Evolutionary conservation across 2,888 invertebrate species (phyloP), one percentile per base, ranked within the genome.

Genomic region (Synanthedon andrenaeformis): DNA sequence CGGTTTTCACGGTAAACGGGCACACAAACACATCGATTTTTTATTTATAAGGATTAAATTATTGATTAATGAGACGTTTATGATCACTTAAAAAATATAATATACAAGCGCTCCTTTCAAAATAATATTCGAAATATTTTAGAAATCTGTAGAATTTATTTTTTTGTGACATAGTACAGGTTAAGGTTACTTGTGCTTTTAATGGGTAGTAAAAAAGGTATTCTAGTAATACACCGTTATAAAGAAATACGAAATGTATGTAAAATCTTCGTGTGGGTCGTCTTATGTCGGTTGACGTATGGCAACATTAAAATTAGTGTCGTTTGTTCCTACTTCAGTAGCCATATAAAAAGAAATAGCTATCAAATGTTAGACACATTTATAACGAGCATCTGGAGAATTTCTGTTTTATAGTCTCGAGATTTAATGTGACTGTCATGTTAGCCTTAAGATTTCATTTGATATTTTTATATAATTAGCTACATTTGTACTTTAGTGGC

Each of bases 311-410:
- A 72, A 74, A 75, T 67, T 65, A 62, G 66, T 67, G 64, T 63
- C 62, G 57, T 57, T 57, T 59, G 54, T 66, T 70, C 70, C 72
- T 74, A 67, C 72, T 78, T 76, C 82, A 79, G 83, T 72, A 82
- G 84, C 82, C 65, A 66, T 70, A 74, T 72, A 67, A 74, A 54
- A 17, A 76, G 69, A 79, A 76, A 76, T 72, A 76, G 66, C 74
- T 70, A 76, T 80, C 65, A 70, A 69, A 69, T 64, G 63, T 68
- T 69, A 74, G 76, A 78, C 76, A 79, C 67, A 68, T 80, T 80
- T 80, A 81, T 76, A 68, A 58, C 60, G 61, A 66, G 67, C 72
- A 72, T 81, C 70, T 81, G 67, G 74, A 66, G 65, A 66, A 14
- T 70, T 76, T 75, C 74, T 74, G 81, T 76, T 78, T 73, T 76